A percentile compares a stretch with the other conserved stretches of the same genome.
Conservation (phyloP, 2,113 vertebrate species). For the Pseudolaguvia tuberculata region DNA sequence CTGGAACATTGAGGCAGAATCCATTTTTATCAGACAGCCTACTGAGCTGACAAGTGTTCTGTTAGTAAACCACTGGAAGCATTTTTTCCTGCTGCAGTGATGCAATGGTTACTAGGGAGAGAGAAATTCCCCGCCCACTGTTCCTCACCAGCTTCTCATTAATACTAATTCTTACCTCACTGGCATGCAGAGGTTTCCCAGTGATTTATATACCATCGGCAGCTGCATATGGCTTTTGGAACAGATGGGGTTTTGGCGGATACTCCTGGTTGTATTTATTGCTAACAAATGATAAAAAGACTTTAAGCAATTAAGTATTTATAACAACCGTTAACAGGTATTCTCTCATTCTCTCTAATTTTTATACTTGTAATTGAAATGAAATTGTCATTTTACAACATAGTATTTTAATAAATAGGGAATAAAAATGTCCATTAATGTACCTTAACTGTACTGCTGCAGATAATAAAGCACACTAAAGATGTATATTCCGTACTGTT, state of each 20-base stretch:
- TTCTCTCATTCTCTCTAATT: no score
- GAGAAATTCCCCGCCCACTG: background rate
- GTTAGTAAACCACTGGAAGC: slow-evolving; percentile 35
- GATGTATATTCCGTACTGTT: background rate
- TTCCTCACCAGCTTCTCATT: slow-evolving; percentile 20
- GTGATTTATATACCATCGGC: slow-evolving; percentile 65
- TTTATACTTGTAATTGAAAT: no score
- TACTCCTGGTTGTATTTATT: slow-evolving; percentile 56
- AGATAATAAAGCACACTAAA: background rate
- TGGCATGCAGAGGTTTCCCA: slow-evolving; percentile 71
- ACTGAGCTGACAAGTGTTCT: slow-evolving; percentile 34
- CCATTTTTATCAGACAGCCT: slow-evolving; percentile 19
- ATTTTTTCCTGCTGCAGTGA: slow-evolving; percentile 19
- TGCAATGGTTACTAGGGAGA: slow-evolving; percentile 18
- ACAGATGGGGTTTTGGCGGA: slow-evolving; percentile 68
- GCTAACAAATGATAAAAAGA: no score
- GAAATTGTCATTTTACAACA: no score
- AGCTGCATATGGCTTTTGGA: slow-evolving; percentile 74
- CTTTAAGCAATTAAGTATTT: no score
- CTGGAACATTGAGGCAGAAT: slow-evolving; percentile 12
- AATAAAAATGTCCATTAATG: no score
- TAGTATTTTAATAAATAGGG: no score
- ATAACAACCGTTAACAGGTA: no score
- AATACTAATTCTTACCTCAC: slow-evolving; percentile 64
- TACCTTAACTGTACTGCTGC: background rate